Evolutionary conservation across 2,888 invertebrate species (phyloP), one percentile per base, ranked within the genome.

Genomic region (Hydropsyche betteni): DNA sequence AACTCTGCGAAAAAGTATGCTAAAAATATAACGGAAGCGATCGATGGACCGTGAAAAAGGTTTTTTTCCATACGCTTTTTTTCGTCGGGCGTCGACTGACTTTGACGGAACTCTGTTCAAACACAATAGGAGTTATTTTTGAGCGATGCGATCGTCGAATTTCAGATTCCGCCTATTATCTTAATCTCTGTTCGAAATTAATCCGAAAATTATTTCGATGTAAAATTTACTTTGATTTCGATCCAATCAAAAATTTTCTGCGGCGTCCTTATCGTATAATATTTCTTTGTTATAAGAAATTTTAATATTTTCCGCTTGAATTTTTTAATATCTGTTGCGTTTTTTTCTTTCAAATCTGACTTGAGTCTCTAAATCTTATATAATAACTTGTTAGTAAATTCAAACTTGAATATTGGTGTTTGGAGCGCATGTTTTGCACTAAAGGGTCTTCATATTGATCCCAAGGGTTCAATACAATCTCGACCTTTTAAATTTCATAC

Each of bases 41-140:
- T 64, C 64, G 64, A 64, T 64, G 64, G 34, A 64, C 64, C 64
- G 64, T 64, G 64, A 64, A 64, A 61, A 64, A 64, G 58, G 58
- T 58, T 58, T 24, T 16, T 24, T 58, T 34, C 34, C 34, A 44
- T 10, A 44, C 44, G 44, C 12, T 34, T 64, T 64, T 64, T 64
- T 64, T 64, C 64, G 34, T 24, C 36, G 12, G 5, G 33, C 16
- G 34, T 24, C 24, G 34, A 61, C 33, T 10, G 10, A 36, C 34
- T 64, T 64, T 44, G 44, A 44, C 44, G 44, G 44, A 44, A 44
- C 44, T 44, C 44, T 34, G 12, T 64, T 64, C 36, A 64, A 36
- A 64, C 34, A 64, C 64, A 36, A 64, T 64, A 36, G 34, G 34
- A 64, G n/a, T 64, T 64, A 64, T 64, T 36, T 64, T 34, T 7